Evolutionary conservation across 2,888 invertebrate species (phyloP), one percentile per base, ranked within the genome.

Genomic region (Agrypnus murinus): DNA sequence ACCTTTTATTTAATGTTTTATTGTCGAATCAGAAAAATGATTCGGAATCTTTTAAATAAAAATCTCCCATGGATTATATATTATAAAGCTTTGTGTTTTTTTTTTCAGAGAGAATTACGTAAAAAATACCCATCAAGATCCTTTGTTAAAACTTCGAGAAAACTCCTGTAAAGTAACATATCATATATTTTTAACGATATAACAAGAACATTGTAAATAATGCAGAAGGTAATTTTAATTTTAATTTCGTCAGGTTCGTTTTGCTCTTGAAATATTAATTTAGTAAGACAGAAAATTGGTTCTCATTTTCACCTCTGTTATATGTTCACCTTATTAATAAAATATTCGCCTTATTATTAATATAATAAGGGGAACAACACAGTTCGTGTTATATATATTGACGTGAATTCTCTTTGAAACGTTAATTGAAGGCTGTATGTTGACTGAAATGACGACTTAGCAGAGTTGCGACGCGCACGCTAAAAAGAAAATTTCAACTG

Each of bases 201-300:
- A 32, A 19, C 57, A 10, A 45, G 34, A 46, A 36, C 55, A 36
- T 2, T 2, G 72, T 72, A 72, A 74, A 72, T 72, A 74, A 72
- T 72, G 71, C 72, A 72, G 46, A 62, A 53, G 57, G 62, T 66
- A 72, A 74, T 74, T 74, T 74, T 74, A 72, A 74, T 70, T 74
- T 72, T 74, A 66, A 71, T 74, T 71, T 69, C 58, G 65, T 71
- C 67, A 65, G 63, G 64, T 72, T 68, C 65, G 65, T 67, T 55
- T 62, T 67, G 57, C 63, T 48, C 59, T 58, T 65, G 59, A 59
- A 62, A 58, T 60, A 69, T 65, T 65, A 65, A 69, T 58, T 64
- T 64, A 2, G 34, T 31, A 14, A 65, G 46, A 46, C 50, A 14
- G 15, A 45, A 43, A 55, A 50, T 45, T 17, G 46, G 19, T 8